phyloP scores from a whole-genome alignment of 2,113 vertebrate genomes.

The Rhineura floridana region DNA sequence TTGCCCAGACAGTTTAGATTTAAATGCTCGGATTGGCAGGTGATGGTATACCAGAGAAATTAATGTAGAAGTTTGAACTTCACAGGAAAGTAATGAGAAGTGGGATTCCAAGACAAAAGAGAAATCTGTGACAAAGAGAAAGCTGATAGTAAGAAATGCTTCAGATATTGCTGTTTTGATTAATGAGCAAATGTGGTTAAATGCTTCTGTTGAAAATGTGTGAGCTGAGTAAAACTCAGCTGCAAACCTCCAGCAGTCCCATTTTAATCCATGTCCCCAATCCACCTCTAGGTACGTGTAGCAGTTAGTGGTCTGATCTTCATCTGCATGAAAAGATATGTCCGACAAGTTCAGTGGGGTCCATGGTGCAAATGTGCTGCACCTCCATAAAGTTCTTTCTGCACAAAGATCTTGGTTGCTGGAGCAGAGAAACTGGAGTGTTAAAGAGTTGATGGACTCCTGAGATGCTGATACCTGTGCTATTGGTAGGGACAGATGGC shows the following conservation, averaged over 20 bases:
- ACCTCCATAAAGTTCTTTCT: no score
- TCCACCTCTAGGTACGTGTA: background rate
- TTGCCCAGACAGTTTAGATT: background rate
- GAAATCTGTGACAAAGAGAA: background rate
- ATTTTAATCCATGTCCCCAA: background rate
- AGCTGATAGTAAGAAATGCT: slow-evolving; percentile 33
- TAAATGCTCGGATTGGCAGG: background rate
- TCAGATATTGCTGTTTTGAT: slow-evolving; percentile 45
- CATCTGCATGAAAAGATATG: background rate
- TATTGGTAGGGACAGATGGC: no score
- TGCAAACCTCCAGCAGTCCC: slow-evolving; percentile 19
- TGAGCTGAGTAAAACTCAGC: slow-evolving; percentile 33
- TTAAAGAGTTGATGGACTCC: no score
- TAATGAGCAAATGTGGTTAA: slow-evolving; percentile 44
- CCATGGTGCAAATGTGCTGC: background rate
- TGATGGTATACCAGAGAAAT: slow-evolving; percentile 24
- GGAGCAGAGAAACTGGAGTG: background rate
- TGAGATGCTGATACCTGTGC: no score
- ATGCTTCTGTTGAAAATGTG: slow-evolving; percentile 24
- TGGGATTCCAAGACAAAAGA: slow-evolving; percentile 12
- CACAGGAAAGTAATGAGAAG: slow-evolving; percentile 34
- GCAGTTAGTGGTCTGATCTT: no score
- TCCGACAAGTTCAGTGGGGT: background rate
- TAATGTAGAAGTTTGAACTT: slow-evolving; percentile 3
- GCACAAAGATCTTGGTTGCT: no score